Evolutionary conservation across 53 echinoderm and acorn worm genomes (phyloP).

Genomic region (Astropecten irregularis): DNA sequence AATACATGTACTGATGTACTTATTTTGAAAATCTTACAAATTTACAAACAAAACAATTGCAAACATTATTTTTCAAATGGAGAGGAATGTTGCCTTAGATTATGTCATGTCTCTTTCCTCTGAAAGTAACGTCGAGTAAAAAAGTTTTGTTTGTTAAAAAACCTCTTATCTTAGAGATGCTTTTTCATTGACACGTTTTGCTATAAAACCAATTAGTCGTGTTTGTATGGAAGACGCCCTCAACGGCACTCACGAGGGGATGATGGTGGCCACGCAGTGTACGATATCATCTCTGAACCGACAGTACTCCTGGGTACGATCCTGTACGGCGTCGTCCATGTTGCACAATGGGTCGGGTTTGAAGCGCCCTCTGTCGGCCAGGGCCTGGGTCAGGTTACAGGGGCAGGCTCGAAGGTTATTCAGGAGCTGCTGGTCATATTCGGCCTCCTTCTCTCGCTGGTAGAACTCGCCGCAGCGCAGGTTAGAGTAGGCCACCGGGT

Average conservation of each 20-base stretch:
- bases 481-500: conserved; percentile 70
- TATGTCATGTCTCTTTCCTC: too few species aligned
- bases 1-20: too few species aligned
- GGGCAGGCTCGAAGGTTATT: conserved; percentile 76
- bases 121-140: too few species aligned
- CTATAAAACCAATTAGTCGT: too few species aligned
- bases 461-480: conserved; percentile 77
- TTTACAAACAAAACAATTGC: too few species aligned
- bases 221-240: too few species aligned
- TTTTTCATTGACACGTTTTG: too few species aligned
- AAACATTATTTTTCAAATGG: too few species aligned
- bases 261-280: conserved; percentile 76
- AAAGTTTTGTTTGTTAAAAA: too few species aligned
- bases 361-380: conserved; percentile 82
- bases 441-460: conserved; percentile 58
- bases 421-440: conserved; percentile 50
- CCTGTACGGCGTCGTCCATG: conserved; percentile 66
- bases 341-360: conserved; percentile 67
- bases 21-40: too few species aligned
- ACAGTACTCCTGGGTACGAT: conserved; percentile 73
- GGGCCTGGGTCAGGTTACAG: conserved; percentile 78
- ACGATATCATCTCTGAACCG: conserved; percentile 65
- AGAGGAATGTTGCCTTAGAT: too few species aligned
- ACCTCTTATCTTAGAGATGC: too few species aligned
- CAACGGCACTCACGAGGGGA: conserved; percentile 75